These are phyloP conservation scores for Coilia nasus DNA, from an alignment of 2,797 vertebrate genomes.

Conservation along the genomic window DNA sequence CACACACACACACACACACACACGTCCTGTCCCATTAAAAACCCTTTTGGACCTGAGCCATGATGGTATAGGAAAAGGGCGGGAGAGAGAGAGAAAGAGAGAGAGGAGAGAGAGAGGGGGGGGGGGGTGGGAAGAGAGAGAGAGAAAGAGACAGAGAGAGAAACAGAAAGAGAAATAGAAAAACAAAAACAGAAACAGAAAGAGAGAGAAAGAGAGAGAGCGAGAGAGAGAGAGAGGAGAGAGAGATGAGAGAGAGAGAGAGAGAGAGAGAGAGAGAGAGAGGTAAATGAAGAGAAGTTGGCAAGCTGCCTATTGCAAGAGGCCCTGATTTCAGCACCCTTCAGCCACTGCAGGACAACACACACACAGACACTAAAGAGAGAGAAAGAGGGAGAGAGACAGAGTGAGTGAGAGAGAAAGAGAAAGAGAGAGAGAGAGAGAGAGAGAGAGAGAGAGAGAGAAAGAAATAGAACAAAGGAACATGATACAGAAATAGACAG, in stretches of 20 bases:
- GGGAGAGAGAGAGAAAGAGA: background rate
- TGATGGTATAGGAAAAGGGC: slow-evolving; percentile 6
- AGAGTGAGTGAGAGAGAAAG: background rate
- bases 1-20: background rate
- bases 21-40: slow-evolving; percentile 28
- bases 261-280: background rate
- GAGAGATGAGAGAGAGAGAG: slow-evolving; percentile 5
- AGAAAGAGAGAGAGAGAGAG: background rate
- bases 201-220: background rate
- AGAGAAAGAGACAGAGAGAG: slow-evolving; percentile 14
- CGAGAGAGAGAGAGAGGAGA: background rate
- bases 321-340: slow-evolving; percentile 33
- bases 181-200: no score
- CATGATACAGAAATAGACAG: background rate
- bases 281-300: background rate
- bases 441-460: background rate
- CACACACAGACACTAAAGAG: slow-evolving; percentile 8
- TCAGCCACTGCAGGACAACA: slow-evolving; percentile 12
- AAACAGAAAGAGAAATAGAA: background rate
- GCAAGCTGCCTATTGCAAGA: slow-evolving; percentile 22
- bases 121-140: background rate
- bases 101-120: background rate
- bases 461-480: no score
- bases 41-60: slow-evolving; percentile 21
- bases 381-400: slow-evolving; percentile 4